Evolutionary conservation across 2,888 invertebrate genomes (phyloP).

Genomic region (Synergus gifuensis): DNA sequence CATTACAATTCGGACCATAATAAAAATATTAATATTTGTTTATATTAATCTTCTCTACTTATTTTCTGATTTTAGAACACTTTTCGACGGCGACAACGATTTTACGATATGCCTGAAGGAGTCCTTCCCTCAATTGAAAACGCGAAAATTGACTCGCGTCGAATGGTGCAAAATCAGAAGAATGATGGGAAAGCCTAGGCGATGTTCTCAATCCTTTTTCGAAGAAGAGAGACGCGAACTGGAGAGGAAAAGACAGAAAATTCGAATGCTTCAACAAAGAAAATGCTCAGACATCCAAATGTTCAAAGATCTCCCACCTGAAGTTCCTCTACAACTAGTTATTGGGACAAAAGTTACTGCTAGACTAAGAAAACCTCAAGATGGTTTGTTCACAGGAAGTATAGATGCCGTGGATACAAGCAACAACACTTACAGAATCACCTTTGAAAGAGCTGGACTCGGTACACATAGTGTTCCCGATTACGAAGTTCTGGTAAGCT

Average conservation of each 20-base stretch:
- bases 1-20: no score
- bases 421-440: conserved; percentile 95
- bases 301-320: conserved; percentile 93
- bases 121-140: conserved; percentile 94
- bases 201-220: conserved; percentile 97
- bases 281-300: conserved; percentile 88
- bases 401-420: conserved; percentile 98
- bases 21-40: no score
- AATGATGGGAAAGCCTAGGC: conserved; percentile 97
- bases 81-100: conserved; percentile 98
- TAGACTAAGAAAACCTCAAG: conserved; percentile 93
- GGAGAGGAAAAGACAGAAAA: conserved; percentile 93
- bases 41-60: background rate
- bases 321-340: conserved; percentile 96
- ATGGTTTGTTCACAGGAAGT: conserved; percentile 95
- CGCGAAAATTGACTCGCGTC: conserved; percentile 89
- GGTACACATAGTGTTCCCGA: conserved; percentile 98
- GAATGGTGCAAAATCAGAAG: conserved; percentile 98
- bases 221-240: conserved; percentile 95
- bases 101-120: conserved; percentile 96
- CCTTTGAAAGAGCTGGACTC: conserved; percentile 94
- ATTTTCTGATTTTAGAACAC: conserved; percentile 80
- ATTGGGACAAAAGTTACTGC: conserved; percentile 97
- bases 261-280: conserved; percentile 94
- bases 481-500: conserved; percentile 89